A percentile compares a stretch with the other conserved stretches of the same genome.
Conservation (phyloP, 2,888 invertebrate species). For the Kuschelorhynchus macadamiae region DNA sequence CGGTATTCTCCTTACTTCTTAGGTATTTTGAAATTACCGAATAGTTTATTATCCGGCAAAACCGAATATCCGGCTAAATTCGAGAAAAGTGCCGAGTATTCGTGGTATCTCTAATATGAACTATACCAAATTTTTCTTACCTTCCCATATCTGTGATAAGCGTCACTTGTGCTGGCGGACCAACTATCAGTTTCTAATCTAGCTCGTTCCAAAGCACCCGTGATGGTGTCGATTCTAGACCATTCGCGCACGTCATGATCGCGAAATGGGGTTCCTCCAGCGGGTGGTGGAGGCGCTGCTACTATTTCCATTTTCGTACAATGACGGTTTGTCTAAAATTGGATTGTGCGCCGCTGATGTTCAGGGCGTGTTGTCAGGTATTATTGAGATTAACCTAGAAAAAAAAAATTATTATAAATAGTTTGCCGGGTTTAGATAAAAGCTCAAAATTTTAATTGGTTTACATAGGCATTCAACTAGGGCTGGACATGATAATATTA, state of each 20-base stretch:
- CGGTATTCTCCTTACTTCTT: too few species aligned
- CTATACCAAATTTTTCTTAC: too few species aligned
- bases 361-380: slow-evolving; percentile 58
- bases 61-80: too few species aligned
- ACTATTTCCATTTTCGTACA: slow-evolving; percentile 67
- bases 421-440: too few species aligned
- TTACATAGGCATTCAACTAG: too few species aligned
- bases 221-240: slow-evolving; percentile 71
- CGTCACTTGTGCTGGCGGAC: slow-evolving; percentile 69
- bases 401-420: too few species aligned
- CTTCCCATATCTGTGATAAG: slow-evolving; percentile 72
- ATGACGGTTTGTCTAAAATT: background rate
- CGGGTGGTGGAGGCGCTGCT: slow-evolving; percentile 61
- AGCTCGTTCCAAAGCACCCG: slow-evolving; percentile 72
- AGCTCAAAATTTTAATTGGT: too few species aligned
- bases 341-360: slow-evolving; percentile 14
- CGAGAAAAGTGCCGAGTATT: too few species aligned
- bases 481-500: too few species aligned
- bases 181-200: slow-evolving; percentile 72
- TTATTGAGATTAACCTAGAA: slow-evolving; percentile 61
- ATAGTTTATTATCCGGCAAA: too few species aligned
- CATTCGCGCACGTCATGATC: slow-evolving; percentile 73
- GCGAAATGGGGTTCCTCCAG: slow-evolving; percentile 68
- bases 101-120: too few species aligned
- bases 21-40: too few species aligned